Conservation (phyloP, 1,140 invertebrate genomes). For the Leptinotarsa defecta region DNA sequence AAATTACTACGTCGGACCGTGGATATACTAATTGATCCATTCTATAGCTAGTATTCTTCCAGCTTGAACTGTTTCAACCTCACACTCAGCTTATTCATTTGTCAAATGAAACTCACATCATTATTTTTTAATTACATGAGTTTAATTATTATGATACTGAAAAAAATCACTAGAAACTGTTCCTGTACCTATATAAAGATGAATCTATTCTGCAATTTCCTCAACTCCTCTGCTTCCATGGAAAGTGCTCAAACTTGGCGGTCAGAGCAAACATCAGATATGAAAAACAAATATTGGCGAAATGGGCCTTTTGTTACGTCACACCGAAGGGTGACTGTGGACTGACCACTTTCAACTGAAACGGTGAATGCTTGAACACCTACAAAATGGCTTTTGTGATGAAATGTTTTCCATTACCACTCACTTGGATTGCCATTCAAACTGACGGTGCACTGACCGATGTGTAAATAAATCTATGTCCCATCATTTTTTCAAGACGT, state of each 20-base stretch:
- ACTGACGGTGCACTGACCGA: background rate
- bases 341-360: constrained; percentile 22
- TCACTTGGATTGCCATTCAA: background rate
- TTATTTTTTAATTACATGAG: background rate
- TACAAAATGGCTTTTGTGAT: background rate
- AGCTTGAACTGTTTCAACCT: background rate
- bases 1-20: too few species aligned
- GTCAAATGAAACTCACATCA: background rate
- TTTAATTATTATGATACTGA: background rate
- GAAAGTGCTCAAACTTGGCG: constrained; percentile 10
- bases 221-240: background rate
- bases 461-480: background rate
- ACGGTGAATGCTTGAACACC: constrained; percentile 12
- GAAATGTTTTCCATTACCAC: background rate
- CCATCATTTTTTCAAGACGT: background rate
- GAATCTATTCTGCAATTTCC: background rate
- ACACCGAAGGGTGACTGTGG: constrained; percentile 16
- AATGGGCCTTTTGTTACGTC: constrained; percentile 20
- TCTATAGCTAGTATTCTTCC: too few species aligned
- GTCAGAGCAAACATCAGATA: constrained; percentile 22
- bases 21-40: too few species aligned
- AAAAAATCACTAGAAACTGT: background rate
- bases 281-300: constrained; percentile 23
- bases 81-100: background rate
- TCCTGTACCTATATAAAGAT: background rate